Percentiles rank a stretch among this genome's conserved stretches.
phyloP scores from a whole-genome alignment of 2,113 vertebrate species.

The Xerus inauris region DNA sequence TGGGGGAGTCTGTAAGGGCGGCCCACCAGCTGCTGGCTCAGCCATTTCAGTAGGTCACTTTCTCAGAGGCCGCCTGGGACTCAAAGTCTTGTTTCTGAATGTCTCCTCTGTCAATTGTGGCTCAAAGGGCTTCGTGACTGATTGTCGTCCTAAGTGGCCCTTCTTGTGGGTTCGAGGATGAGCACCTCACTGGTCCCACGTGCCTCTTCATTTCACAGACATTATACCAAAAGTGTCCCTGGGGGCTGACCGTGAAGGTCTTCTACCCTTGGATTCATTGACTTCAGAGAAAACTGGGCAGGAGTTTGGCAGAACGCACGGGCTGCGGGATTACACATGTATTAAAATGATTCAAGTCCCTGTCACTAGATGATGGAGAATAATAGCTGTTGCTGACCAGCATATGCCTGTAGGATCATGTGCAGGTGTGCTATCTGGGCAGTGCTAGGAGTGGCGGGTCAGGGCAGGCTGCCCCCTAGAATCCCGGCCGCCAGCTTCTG shows the following conservation, averaged over 20 bases:
- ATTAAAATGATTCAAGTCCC: rapidly evolving
- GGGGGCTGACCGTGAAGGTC: background rate
- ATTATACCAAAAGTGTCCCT: background rate
- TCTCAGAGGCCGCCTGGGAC: background rate
- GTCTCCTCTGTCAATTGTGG: background rate
- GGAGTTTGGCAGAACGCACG: background rate
- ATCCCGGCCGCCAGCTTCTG: background rate
- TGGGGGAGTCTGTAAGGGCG: background rate
- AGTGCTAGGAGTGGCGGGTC: background rate
- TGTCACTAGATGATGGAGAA: background rate
- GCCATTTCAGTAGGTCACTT: background rate
- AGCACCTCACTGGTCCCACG: background rate
- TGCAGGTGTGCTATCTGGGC: rapidly evolving
- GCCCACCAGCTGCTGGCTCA: background rate
- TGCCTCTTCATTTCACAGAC: background rate
- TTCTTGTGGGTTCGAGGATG: background rate
- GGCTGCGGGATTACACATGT: rapidly evolving
- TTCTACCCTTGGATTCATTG: background rate
- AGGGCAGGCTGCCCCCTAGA: background rate
- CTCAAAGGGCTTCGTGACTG: background rate
- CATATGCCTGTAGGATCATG: rapidly evolving
- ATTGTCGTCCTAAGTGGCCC: background rate
- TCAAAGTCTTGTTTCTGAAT: background rate
- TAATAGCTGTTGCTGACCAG: background rate
- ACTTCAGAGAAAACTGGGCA: background rate